Conservation (phyloP, 2,888 invertebrate genomes). For the Thymelicus lineola region DNA sequence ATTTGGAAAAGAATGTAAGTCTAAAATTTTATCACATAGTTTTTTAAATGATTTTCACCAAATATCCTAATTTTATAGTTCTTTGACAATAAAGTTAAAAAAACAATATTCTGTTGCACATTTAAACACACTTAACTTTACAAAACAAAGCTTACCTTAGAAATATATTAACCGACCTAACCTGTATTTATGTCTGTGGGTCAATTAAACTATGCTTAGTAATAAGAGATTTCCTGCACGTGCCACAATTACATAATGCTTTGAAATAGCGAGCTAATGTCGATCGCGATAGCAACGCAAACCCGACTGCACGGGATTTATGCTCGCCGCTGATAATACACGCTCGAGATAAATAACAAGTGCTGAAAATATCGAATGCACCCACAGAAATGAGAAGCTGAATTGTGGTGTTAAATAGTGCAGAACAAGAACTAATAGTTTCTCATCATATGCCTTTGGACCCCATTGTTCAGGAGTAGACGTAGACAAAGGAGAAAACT, state of each 20-base stretch:
- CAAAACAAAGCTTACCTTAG: too few species aligned
- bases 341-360: slow-evolving; percentile 52
- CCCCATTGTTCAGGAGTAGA: too few species aligned
- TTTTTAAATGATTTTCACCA: too few species aligned
- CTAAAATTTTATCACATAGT: too few species aligned
- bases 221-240: slow-evolving; percentile 55
- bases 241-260: slow-evolving; percentile 58
- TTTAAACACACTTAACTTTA: too few species aligned
- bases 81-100: too few species aligned
- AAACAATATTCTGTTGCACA: too few species aligned
- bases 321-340: slow-evolving; percentile 54
- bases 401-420: background rate
- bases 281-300: slow-evolving; percentile 61
- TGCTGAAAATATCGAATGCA: slow-evolving; percentile 33
- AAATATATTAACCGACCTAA: background rate
- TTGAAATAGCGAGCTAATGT: slow-evolving; percentile 63
- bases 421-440: background rate
- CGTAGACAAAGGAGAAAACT: too few species aligned
- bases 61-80: too few species aligned
- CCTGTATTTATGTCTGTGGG: slow-evolving; percentile 40
- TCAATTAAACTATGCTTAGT: slow-evolving; percentile 48
- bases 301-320: slow-evolving; percentile 58
- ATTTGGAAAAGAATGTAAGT: too few species aligned
- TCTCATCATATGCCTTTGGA: too few species aligned
- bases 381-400: slow-evolving; percentile 7